Conservation (phyloP, 2,113 vertebrate genomes). For the Rhinopomastus cyanomelas region DNA sequence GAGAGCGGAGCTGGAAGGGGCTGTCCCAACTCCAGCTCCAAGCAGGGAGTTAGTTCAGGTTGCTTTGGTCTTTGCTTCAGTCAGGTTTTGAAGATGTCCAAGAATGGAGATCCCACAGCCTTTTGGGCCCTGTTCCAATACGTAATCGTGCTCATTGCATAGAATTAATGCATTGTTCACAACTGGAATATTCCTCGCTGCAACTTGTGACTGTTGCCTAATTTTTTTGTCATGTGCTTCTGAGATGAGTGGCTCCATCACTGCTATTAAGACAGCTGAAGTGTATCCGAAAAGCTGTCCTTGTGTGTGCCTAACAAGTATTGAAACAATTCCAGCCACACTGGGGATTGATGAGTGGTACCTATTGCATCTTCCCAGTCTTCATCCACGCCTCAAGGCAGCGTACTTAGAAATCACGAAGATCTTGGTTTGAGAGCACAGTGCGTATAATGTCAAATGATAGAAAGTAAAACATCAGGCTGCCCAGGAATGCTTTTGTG, state of each 20-base stretch:
- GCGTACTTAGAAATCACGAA: neutral
- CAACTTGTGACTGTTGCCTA: slow-evolving; percentile 6
- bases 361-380: neutral
- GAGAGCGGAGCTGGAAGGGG: neutral
- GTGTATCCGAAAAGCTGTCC: neutral
- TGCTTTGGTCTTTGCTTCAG: neutral
- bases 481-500: neutral
- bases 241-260: neutral
- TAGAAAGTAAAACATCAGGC: neutral
- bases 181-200: slow-evolving; percentile 14
- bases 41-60: neutral
- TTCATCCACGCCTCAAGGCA: neutral
- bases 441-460: neutral
- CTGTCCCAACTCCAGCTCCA: neutral
- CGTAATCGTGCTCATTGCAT: neutral
- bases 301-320: neutral
- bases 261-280: neutral
- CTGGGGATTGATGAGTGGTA: neutral
- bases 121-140: neutral
- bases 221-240: neutral
- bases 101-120: slow-evolving; percentile 11
- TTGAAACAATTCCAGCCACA: neutral
- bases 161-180: slow-evolving; percentile 24
- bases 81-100: neutral
- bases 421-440: neutral